These are phyloP conservation scores for Sphinx pinastri DNA, from an alignment of 2,888 invertebrate genomes.

Conservation along the genomic window DNA sequence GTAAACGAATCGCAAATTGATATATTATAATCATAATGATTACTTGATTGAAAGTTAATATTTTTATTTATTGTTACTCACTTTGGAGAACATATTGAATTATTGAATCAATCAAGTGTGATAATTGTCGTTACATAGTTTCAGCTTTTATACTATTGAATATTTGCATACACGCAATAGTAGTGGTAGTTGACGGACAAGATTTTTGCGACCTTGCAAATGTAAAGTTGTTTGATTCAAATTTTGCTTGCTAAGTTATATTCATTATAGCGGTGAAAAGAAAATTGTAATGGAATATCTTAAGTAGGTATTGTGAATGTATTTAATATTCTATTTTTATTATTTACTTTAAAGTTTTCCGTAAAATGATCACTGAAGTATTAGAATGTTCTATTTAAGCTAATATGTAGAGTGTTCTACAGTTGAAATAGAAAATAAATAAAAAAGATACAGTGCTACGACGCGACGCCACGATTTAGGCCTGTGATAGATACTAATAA, in stretches of 20 bases:
- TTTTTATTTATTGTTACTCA: slow-evolving; percentile 37
- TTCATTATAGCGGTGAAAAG: neutral
- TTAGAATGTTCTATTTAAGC: too few relatives aligned
- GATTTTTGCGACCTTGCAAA: slow-evolving; percentile 20
- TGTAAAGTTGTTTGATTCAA: slow-evolving; percentile 2
- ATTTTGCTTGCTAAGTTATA: neutral
- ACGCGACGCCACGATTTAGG: too few relatives aligned
- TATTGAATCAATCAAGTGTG: neutral
- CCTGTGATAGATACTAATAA: too few relatives aligned
- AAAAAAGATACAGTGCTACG: too few relatives aligned
- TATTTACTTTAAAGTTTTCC: too few relatives aligned
- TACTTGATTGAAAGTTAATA: neutral
- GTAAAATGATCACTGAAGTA: too few relatives aligned
- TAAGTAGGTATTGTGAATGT: too few relatives aligned
- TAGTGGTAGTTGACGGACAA: slow-evolving; percentile 13
- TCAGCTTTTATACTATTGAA: slow-evolving; percentile 22
- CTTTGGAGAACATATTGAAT: slow-evolving; percentile 39
- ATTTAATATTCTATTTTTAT: too few relatives aligned
- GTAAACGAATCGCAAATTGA: neutral
- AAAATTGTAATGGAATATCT: neutral
- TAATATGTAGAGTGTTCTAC: too few relatives aligned
- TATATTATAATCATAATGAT: neutral
- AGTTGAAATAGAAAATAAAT: too few relatives aligned
- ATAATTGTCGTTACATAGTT: neutral
- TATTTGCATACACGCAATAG: slow-evolving; percentile 23